Evolutionary conservation across 1,140 invertebrate species (phyloP), one percentile per base, ranked within the genome.

Genomic region (Drosophila parabipectinata): DNA sequence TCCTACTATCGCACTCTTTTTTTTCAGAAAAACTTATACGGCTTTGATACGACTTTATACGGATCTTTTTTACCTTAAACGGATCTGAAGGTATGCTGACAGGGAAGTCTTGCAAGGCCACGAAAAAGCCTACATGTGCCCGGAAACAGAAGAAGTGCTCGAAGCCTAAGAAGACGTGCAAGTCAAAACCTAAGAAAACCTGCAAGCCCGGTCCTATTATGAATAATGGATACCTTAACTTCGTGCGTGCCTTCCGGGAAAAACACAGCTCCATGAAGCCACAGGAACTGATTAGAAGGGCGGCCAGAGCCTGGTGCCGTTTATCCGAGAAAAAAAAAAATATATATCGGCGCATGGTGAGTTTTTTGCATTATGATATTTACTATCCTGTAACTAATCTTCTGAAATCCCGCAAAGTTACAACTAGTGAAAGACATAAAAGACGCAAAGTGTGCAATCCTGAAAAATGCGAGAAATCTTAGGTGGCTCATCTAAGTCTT

Each of bases 191-290:
- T 3, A 21, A 21, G 3, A 21, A 21, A 21, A 21, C 21, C 21
- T 21, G 26, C 18, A 41, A 44, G 0, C 54, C 66, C 0, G 66
- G 59, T 1, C 58, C 72, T 0, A 8, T 50, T 1, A 58, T 37
- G 1, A 60, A 64, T 5, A 72, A 72, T 26, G 72, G 59, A 0
- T 72, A 64, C 8, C 5, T 75, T 0, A 72, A 75, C 7, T 72
- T 76, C 14, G 4, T 76, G 0, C 67, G 60, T 4, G 21, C 4
- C 3, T 76, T 21, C 50, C 45, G 60, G 0, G 30, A 55, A 24
- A n/a, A 41, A 6, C 55, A 76, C 4, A 60, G 51, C 12, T 32
- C 18, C 1, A 45, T 75, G 7, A 55, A 47, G 1, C 56, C 72
- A 0, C 53, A 39, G 0, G 60, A 66, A 0, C 5, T 76, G 28